Base-by-base conservation (phyloP, 2,888 invertebrate species). In the Seira sanloemensis region DNA sequence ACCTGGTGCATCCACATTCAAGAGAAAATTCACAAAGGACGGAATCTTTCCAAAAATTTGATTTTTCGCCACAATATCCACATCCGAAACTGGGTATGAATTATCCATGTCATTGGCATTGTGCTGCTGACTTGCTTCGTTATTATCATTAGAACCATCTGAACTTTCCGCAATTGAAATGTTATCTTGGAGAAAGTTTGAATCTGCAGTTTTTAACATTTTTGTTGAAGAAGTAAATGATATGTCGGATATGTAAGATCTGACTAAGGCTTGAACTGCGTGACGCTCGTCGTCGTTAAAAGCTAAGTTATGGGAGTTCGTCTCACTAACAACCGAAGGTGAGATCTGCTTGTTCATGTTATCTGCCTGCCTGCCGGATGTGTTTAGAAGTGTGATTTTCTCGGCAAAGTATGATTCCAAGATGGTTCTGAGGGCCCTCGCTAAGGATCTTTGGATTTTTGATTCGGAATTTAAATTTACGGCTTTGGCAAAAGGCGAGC, bases 201-300 rank as follows among this genome's bases (percentile, higher is more conserved):
- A 26, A 27, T 76, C 78, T 24, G 68, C 58, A 21, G 75, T 54
- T 21, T 67, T 71, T 50, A 82, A n/a, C 4, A 27, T 77, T 9
- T 77, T 76, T 21, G 82, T 54, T 1, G 74, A 76, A n/a, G n/a
- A n/a, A 50, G 86, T 58, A 21, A 87, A 46, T 21, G 86, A 77
- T 75, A 88, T 86, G 54, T 88, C 82, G 7, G 88, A 82, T 25
- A 91, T 88, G 79, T 91, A 91, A 18, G 91, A 91, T 24, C 91
- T 86, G 84, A 91, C 90, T 27, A 91, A 87, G 37, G 90, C 89
- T 68, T 86, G 86, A 37, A 88, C 82, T 1, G 87, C 88, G 27
- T 87, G 81, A 23, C 85, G 71, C 18, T 89, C 88, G 26, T 88
- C 88, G 19, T 86, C 87, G 1, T 83, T 46, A 27, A 86, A 86